Percentiles rank a stretch among this genome's conserved stretches.
phyloP scores from a whole-genome alignment of 2,888 invertebrate species.

The Drosophila fungiperda region DNA sequence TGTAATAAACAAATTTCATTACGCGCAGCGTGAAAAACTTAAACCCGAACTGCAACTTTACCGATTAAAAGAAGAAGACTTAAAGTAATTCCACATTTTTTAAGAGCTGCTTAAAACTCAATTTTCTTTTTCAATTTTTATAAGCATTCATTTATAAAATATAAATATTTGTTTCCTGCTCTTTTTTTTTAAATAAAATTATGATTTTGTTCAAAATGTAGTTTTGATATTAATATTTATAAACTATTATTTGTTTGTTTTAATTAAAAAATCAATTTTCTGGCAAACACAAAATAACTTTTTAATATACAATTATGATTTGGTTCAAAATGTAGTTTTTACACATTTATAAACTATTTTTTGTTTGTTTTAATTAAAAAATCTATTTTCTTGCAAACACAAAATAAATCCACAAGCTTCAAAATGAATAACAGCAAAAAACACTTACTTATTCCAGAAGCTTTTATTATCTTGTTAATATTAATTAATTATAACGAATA shows the following conservation, averaged over 20 bases:
- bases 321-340: background rate
- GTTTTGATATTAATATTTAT: no score
- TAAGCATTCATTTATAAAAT: no score
- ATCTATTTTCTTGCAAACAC: background rate
- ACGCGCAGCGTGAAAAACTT: background rate
- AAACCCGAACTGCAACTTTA: background rate
- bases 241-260: no score
- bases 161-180: no score
- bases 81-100: background rate
- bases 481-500: conserved; percentile 13
- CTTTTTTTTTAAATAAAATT: no score
- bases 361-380: background rate
- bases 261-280: no score
- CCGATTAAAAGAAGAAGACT: background rate
- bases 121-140: no score
- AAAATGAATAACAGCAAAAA: background rate
- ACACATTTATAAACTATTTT: background rate
- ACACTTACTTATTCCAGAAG: background rate
- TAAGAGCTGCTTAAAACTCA: background rate
- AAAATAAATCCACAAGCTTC: background rate
- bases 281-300: no score
- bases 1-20: background rate
- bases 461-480: background rate
- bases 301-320: background rate
- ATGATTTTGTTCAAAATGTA: no score